These are phyloP conservation scores for Ctenoplectra terminalis DNA, from an alignment of 1,140 invertebrate genomes.

Conservation along the genomic window DNA sequence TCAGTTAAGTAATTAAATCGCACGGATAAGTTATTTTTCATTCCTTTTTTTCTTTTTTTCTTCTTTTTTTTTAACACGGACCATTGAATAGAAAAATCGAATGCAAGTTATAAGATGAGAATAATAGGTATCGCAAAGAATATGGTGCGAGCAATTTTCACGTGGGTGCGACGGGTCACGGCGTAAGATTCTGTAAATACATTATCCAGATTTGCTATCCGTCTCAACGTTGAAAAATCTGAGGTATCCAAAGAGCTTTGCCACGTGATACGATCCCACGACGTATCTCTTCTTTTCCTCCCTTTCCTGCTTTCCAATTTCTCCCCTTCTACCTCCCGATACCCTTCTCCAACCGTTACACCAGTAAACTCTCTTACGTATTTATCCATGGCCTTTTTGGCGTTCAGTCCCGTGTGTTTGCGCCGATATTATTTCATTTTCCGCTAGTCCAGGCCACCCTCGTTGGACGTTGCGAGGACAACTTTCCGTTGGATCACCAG, in stretches of 20 bases:
- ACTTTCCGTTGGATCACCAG: slow-evolving; percentile 65
- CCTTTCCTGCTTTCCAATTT: slow-evolving; percentile 7
- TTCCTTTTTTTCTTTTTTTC: no score
- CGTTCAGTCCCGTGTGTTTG: slow-evolving; percentile 69
- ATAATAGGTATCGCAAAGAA: not conserved
- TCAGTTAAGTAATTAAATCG: no score
- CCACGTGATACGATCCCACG: slow-evolving; percentile 67
- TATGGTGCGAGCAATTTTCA: slow-evolving; percentile 15
- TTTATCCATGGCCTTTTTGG: slow-evolving; percentile 65
- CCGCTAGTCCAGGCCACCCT: slow-evolving; percentile 73
- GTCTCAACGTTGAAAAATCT: slow-evolving; percentile 62
- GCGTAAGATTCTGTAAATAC: slow-evolving; percentile 67
- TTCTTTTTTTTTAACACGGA: no score
- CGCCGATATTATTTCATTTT: slow-evolving; percentile 80
- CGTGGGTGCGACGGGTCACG: not conserved
- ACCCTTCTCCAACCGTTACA: slow-evolving; percentile 9
- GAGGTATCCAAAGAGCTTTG: slow-evolving; percentile 51
- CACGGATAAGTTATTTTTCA: no score
- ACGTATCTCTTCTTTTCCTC: slow-evolving; percentile 26
- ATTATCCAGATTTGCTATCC: slow-evolving; percentile 73
- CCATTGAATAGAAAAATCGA: not conserved
- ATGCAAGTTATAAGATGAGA: not conserved
- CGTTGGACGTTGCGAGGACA: slow-evolving; percentile 37
- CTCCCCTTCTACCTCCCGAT: no score
- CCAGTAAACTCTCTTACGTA: slow-evolving; percentile 69